Percentiles rank a stretch among this genome's conserved stretches.
These are phyloP conservation scores for Lomographa bimaculata DNA, from an alignment of 2,888 invertebrate genomes.

Conservation along the genomic window DNA sequence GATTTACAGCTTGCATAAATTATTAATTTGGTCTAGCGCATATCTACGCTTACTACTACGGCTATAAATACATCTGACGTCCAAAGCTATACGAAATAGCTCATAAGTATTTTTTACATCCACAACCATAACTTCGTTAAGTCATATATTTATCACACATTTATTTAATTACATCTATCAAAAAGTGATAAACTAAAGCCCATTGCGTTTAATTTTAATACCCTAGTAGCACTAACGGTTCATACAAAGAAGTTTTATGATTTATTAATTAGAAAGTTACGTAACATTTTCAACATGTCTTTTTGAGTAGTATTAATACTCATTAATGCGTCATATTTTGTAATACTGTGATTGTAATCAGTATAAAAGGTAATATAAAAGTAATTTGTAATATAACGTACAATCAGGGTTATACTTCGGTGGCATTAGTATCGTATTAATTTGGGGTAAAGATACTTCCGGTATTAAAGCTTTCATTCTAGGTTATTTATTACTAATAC, in stretches of 20 bases:
- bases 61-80: too few relatives aligned
- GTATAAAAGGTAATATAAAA: conserved; percentile 11
- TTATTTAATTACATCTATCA: conserved; percentile 3
- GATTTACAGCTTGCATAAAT: too few relatives aligned
- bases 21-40: too few relatives aligned
- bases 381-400: background rate
- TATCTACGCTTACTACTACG: too few relatives aligned
- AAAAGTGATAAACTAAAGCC: conserved; percentile 6
- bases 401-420: background rate
- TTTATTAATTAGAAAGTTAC: conserved; percentile 14
- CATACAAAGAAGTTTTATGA: conserved; percentile 5
- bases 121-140: too few relatives aligned
- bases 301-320: too few relatives aligned
- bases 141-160: background rate
- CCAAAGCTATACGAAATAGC: too few relatives aligned
- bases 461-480: too few relatives aligned
- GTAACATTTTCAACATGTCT: conserved; percentile 10
- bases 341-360: conserved; percentile 10
- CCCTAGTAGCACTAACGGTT: conserved; percentile 8
- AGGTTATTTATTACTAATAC: too few relatives aligned
- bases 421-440: too few relatives aligned
- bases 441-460: too few relatives aligned
- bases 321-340: conserved; percentile 19
- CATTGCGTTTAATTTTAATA: conserved; percentile 5
- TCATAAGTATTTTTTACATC: too few relatives aligned